Conservation (phyloP, 2,113 vertebrate species). For the Psilopogon haemacephalus region DNA sequence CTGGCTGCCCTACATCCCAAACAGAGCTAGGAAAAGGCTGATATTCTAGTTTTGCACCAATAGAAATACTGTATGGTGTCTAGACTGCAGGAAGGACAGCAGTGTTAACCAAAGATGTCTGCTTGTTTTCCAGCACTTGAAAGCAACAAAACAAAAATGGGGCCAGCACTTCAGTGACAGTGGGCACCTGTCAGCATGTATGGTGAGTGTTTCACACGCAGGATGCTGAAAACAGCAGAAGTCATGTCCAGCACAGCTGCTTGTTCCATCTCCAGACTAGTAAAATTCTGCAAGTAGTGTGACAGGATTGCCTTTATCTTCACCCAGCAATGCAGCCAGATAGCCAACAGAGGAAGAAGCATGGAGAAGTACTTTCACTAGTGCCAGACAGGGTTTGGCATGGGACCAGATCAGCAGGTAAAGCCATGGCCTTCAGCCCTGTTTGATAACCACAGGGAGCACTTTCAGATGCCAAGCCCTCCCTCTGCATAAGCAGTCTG, state of each 20-base stretch:
- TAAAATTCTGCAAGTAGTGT: not conserved
- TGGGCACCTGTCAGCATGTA: not conserved
- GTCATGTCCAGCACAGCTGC: not conserved
- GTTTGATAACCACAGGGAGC: not conserved
- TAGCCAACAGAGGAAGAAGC: not conserved
- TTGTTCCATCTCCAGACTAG: not conserved
- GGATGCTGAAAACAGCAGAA: not conserved
- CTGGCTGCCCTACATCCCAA: not conserved
- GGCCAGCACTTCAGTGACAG: not conserved
- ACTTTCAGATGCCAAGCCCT: not conserved
- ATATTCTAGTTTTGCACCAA: not conserved
- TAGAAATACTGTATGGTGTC: not conserved
- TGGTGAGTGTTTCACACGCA: not conserved
- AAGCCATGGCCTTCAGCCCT: not conserved
- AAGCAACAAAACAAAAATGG: not conserved
- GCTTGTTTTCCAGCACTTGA: not conserved
- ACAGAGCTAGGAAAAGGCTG: not conserved
- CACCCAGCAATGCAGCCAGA: not conserved
- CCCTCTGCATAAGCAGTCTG: not conserved
- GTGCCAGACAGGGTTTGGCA: not conserved
- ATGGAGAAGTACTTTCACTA: not conserved
- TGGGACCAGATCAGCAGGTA: not conserved
- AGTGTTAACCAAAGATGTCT: not conserved
- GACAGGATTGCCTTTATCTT: not conserved
- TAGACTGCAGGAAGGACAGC: not conserved